Evolutionary conservation across 2,113 vertebrate genomes (phyloP).

Genomic region (Oreochromis niloticus): DNA sequence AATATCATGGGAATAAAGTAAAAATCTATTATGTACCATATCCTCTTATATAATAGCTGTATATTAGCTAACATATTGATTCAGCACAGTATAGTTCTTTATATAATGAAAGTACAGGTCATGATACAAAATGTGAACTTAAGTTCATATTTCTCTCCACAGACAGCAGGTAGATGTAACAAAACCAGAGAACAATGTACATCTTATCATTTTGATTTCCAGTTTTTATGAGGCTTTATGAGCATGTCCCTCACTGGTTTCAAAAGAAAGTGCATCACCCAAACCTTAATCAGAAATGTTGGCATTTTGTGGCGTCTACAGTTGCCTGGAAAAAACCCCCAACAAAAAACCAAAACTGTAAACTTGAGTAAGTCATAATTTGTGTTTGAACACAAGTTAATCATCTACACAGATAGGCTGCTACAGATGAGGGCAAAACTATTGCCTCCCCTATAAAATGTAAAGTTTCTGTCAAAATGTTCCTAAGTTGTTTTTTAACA

Average conservation of each 20-base stretch:
- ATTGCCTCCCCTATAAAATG: neutral
- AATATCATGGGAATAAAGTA: conserved; percentile 2
- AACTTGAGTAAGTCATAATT: neutral
- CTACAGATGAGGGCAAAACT: neutral
- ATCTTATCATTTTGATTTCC: conserved; percentile 1
- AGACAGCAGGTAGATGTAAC: neutral
- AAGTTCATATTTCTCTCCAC: neutral
- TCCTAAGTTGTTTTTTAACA: neutral
- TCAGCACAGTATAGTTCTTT: neutral
- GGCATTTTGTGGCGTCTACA: neutral
- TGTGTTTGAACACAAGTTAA: neutral
- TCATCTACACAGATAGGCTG: neutral
- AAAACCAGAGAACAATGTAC: conserved; percentile 15
- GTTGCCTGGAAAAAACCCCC: neutral
- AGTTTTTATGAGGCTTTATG: conserved; percentile 1
- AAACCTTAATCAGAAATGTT: neutral
- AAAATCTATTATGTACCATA: neutral
- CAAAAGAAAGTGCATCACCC: neutral
- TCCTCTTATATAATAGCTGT: neutral
- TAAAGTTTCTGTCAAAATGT: neutral
- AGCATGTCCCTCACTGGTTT: neutral
- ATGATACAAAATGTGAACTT: neutral
- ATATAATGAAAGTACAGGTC: neutral
- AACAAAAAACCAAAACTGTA: neutral
- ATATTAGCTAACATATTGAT: neutral